These are phyloP conservation scores for Chloroclysta siterata DNA, from an alignment of 2,888 invertebrate species.

Conservation along the genomic window DNA sequence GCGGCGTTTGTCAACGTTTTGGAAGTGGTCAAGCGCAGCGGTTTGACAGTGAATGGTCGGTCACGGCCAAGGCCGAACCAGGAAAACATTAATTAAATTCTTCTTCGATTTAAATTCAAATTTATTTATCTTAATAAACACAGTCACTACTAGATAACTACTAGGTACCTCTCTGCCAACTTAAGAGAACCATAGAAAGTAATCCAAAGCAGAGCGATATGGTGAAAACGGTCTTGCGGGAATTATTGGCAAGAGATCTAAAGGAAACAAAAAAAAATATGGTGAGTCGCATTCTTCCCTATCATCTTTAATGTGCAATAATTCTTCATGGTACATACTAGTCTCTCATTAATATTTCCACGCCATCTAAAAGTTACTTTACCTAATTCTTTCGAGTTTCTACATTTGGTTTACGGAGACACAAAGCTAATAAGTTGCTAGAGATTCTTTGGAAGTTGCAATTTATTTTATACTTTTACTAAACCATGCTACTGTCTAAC, in stretches of 20 bases:
- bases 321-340: neutral
- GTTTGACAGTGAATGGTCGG: constrained; percentile 75
- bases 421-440: neutral
- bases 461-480: too few species aligned
- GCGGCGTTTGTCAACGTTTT: constrained; percentile 50
- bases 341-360: too few species aligned
- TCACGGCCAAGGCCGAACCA: constrained; percentile 80
- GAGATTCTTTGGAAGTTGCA: too few species aligned
- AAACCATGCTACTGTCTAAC: too few species aligned
- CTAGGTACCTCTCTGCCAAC: neutral
- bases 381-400: neutral
- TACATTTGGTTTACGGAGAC: neutral
- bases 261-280: constrained; percentile 66
- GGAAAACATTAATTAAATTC: constrained; percentile 35
- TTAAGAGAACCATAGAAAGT: neutral
- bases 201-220: constrained; percentile 41
- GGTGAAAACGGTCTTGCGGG: constrained; percentile 71
- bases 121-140: neutral
- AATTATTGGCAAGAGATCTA: constrained; percentile 72
- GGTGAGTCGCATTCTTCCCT: constrained; percentile 57
- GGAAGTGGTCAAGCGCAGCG: constrained; percentile 69
- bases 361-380: too few species aligned
- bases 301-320: neutral
- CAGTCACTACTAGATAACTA: neutral
- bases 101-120: neutral